Evolutionary conservation across 2,113 vertebrate species (phyloP).

Genomic region (Amazona guildingii): DNA sequence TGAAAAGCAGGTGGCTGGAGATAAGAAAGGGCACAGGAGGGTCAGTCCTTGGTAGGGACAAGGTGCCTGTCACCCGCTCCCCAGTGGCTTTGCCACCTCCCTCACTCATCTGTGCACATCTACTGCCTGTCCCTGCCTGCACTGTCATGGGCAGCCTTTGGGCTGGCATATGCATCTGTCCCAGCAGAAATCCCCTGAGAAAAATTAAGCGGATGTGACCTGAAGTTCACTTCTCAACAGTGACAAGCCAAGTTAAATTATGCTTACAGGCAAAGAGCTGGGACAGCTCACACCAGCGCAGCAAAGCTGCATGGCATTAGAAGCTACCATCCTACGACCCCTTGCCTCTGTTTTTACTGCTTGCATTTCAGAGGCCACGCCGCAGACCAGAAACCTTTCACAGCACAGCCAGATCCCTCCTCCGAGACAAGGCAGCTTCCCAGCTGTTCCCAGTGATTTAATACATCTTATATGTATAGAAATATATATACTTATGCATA

Average conservation of each 20-base stretch:
- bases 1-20: background rate
- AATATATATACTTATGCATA: background rate
- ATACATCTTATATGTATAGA: background rate
- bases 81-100: rapidly evolving
- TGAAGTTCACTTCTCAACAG: background rate
- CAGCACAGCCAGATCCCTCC: background rate
- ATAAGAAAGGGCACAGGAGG: background rate
- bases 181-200: background rate
- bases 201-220: background rate
- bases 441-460: background rate
- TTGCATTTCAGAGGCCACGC: background rate
- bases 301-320: background rate
- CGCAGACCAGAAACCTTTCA: background rate
- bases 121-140: background rate
- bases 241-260: background rate
- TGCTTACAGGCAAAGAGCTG: background rate
- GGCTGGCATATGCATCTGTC: background rate
- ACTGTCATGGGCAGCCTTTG: background rate
- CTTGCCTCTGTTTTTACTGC: background rate
- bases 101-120: background rate
- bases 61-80: background rate
- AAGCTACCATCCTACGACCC: rapidly evolving
- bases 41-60: rapidly evolving
- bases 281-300: background rate
- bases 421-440: rapidly evolving